Evolutionary conservation across 2,113 vertebrate genomes (phyloP).

Genomic region (Arvicanthis niloticus): DNA sequence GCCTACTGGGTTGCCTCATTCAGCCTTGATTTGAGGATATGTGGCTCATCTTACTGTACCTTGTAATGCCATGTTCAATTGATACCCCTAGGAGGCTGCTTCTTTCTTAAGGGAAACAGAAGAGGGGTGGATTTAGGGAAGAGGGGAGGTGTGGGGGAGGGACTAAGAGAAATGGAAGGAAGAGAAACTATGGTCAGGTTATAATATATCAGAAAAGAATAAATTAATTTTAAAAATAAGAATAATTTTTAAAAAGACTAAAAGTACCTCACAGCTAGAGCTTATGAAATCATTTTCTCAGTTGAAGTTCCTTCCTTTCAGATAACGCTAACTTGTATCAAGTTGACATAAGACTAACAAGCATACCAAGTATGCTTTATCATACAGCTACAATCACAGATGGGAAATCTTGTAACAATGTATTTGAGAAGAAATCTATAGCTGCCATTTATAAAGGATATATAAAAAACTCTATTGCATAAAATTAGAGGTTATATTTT

Average conservation of each 20-base stretch:
- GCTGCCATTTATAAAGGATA: background rate
- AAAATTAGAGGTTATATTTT: background rate
- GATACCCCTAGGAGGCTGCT: background rate
- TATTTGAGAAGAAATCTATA: background rate
- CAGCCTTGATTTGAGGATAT: background rate
- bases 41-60: background rate
- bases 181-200: background rate
- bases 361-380: background rate
- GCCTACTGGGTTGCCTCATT: background rate
- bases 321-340: background rate
- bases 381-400: background rate
- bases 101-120: background rate
- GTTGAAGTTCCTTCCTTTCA: background rate
- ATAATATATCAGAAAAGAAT: background rate
- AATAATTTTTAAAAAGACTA: background rate
- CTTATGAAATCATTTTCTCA: background rate
- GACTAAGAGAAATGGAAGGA: background rate
- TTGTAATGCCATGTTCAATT: background rate
- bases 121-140: background rate
- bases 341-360: background rate
- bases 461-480: background rate
- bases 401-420: background rate
- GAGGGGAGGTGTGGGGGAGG: background rate
- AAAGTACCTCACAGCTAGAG: background rate
- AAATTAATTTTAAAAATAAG: background rate